Percentiles rank a stretch among this genome's conserved stretches.
These are phyloP conservation scores for Himalopsyche kuldschensis DNA, from an alignment of 2,888 invertebrate genomes.

Conservation along the genomic window DNA sequence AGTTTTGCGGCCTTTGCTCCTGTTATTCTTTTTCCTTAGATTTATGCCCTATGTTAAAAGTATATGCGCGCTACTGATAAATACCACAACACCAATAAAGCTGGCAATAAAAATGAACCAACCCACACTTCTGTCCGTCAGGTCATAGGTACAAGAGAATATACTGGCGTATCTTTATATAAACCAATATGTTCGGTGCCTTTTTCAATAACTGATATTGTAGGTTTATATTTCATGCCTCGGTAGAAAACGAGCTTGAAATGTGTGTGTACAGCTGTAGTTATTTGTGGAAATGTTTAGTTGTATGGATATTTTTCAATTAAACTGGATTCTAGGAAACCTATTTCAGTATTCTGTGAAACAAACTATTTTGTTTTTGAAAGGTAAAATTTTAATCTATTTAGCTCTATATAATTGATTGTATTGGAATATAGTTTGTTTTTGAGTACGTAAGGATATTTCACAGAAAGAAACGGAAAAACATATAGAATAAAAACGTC, in stretches of 20 bases:
- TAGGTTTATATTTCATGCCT: not conserved
- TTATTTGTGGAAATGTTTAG: not conserved
- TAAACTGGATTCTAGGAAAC: not conserved
- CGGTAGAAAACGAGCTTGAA: not conserved
- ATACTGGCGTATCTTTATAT: not conserved
- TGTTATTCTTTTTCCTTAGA: too few relatives aligned
- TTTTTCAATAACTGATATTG: not conserved
- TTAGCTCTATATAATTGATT: too few relatives aligned
- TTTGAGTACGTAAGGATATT: too few relatives aligned
- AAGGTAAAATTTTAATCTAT: too few relatives aligned
- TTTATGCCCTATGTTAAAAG: too few relatives aligned
- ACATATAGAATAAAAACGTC: too few relatives aligned
- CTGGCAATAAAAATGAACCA: not conserved
- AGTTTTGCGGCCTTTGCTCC: too few relatives aligned
- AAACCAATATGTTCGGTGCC: not conserved
- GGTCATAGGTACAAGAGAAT: not conserved
- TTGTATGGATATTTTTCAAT: not conserved
- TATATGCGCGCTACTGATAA: not conserved
- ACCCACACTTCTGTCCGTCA: not conserved
- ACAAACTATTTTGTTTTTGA: too few relatives aligned
- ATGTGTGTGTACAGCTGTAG: not conserved
- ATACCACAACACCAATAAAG: not conserved
- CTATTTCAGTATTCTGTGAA: too few relatives aligned
- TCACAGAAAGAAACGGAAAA: too few relatives aligned
- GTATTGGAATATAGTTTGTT: too few relatives aligned